Evolutionary conservation across 2,797 vertebrate genomes (phyloP).

Genomic region (Sandelia bainsii): DNA sequence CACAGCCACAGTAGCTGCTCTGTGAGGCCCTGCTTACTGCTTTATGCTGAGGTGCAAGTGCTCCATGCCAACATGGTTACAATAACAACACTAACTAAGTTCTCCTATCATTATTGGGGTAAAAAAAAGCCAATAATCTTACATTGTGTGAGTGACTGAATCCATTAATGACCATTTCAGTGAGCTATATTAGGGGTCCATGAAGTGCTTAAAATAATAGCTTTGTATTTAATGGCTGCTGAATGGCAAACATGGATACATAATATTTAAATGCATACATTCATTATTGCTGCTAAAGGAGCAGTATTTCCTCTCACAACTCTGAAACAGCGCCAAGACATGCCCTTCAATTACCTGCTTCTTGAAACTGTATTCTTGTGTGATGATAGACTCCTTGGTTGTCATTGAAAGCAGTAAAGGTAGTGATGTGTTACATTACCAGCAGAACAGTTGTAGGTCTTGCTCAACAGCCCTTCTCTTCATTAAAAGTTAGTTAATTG

Average conservation of each 20-base stretch:
- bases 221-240: slow-evolving; percentile 18
- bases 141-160: slow-evolving; percentile 9
- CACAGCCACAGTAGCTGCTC: background rate
- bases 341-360: slow-evolving; percentile 38
- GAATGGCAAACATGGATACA: slow-evolving; percentile 14
- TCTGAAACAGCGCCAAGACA: slow-evolving; percentile 17
- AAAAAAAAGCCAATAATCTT: background rate
- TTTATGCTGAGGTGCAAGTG: too few species aligned
- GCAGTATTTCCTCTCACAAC: background rate
- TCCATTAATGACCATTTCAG: slow-evolving; percentile 45
- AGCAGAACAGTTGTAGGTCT: slow-evolving; percentile 80
- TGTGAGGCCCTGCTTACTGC: background rate
- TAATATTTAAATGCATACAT: slow-evolving; percentile 35
- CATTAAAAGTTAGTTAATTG: slow-evolving; percentile 85
- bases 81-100: background rate
- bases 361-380: slow-evolving; percentile 55
- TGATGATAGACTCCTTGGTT: slow-evolving; percentile 56
- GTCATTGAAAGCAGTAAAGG: slow-evolving; percentile 76
- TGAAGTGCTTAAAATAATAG: slow-evolving; percentile 44
- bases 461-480: slow-evolving; percentile 81
- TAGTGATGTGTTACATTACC: slow-evolving; percentile 77
- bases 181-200: slow-evolving; percentile 28
- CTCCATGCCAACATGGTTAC: background rate
- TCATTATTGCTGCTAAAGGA: slow-evolving; percentile 28
- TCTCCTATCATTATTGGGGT: background rate